Base-by-base conservation (phyloP, 2,797 vertebrate genomes). In the Zenarchopterus dispar region DNA sequence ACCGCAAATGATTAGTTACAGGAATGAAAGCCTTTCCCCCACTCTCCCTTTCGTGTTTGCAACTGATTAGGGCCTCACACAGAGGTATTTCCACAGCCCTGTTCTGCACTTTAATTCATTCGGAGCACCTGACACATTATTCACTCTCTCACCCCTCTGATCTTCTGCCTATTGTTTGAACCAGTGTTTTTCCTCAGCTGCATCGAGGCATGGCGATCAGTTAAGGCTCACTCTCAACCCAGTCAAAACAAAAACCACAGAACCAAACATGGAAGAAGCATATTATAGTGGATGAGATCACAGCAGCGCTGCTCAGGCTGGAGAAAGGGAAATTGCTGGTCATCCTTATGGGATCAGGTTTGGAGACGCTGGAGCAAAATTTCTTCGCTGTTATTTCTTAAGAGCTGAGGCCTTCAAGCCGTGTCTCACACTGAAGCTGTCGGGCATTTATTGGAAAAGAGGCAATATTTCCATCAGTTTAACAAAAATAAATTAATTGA, bases 1-100 rank as follows among this genome's bases (percentile, higher is more conserved):
- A 94, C 93, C 90, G 78, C 90, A 91, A 93, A 93, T 94, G 90
- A 94, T 94, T 94, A 93, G 90, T 93, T 94, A 93, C 93, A 93
- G 91, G 91, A 94, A 92, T 91, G 84, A 92, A 92, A 87, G 90
- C 80, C 84, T 83, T 78, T 63, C 51, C 45, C 61, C 74, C 64
- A 64, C 77, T 70, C 80, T 84, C 78, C 82, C 87, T 77, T 84
- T 85, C 88, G 79, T 90, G 90, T 91, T 92, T 91, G 88, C 84
- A 89, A 78, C 90, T 92, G 91, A 93, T 93, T 91, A 92, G 88
- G 89, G 90, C 91, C 89, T 91, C 91, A 92, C 87, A 92, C 88
- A 87, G 91, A 93, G 89, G 87, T 88, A 88, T 91, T 92, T 90
- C 85, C 82, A 88, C 78, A 80, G 89, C 87, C 80, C 70, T 56